Base-by-base conservation (phyloP, 2,888 invertebrate species). In the Cremastobaeus sp. region DNA sequence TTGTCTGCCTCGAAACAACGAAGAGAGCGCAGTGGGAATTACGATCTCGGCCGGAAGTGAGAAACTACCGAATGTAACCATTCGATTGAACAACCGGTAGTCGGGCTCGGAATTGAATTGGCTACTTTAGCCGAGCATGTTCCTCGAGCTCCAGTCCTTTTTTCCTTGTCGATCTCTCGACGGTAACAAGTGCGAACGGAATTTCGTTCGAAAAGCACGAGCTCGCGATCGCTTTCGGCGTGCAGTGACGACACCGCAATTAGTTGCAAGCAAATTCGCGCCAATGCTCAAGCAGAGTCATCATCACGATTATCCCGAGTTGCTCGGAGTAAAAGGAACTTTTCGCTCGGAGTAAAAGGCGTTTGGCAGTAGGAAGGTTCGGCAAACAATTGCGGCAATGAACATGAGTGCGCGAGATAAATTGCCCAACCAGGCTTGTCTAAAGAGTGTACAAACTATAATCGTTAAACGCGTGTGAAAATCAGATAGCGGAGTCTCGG, bases 41-140 rank as follows among this genome's bases (percentile, higher is more conserved):
- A 52, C 57, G 71, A 65, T 50, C 59, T 52, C 57, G 20, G 14
- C 55, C 70, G 71, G 71, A 65, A 65, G 52, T 72, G 52, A 60
- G 60, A 64, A 62, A 71, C 55, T 55, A 30, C 62, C 57, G 55
- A 66, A 66, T 66, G 66, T 54, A 45, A 66, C 59, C 47, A 48
- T 72, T 65, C 50, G 66, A 66, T 60, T 66, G 66, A 66, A 66
- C 72, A 60, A 60, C 47, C 59, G 12, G 52, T 43, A 57, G 64
- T 52, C 47, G 70, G 18, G 50, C 43, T 50, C 50, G 35, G 54
- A 72, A 66, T 72, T 66, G 66, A 72, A 72, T 72, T 72, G 60
- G 54, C 60, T 72, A 54, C 52, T 57, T 66, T 66, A 57, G 41
- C 28, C 35, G 18, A 43, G 14, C 66, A 50, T 66, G 66, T 57